These are phyloP conservation scores for Bombus pyrosoma DNA, from an alignment of 1,140 invertebrate species.

Conservation along the genomic window DNA sequence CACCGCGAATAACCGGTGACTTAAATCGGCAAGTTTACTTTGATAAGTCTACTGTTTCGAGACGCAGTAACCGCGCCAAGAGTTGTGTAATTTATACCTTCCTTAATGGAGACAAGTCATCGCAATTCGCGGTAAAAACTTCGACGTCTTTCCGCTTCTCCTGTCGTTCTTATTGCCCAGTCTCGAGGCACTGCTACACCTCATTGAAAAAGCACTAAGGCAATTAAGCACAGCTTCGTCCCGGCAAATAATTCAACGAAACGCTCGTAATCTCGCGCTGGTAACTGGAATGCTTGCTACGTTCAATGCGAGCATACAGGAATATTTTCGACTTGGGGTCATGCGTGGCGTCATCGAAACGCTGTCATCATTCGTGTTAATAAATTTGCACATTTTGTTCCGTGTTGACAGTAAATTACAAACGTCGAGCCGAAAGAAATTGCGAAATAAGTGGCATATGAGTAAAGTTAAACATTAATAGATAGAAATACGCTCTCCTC, in stretches of 20 bases:
- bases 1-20: slow-evolving; percentile 19
- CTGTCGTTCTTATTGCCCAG: not conserved
- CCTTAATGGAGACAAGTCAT: slow-evolving; percentile 60
- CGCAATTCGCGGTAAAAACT: slow-evolving; percentile 60
- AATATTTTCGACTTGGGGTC: not conserved
- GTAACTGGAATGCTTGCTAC: not conserved
- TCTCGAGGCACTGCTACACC: not conserved
- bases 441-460: no score
- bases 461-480: no score
- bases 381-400: slow-evolving; percentile 2
- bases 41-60: slow-evolving; percentile 35
- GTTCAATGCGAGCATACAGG: not conserved
- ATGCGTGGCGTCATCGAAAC: not conserved
- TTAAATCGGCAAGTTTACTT: slow-evolving; percentile 38
- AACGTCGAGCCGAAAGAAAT: not conserved
- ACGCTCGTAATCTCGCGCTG: slow-evolving; percentile 11
- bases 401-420: not conserved
- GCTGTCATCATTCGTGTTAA: not conserved
- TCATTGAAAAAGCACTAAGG: slow-evolving; percentile 35
- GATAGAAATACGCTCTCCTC: no score
- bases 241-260: not conserved
- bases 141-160: slow-evolving; percentile 39
- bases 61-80: slow-evolving; percentile 18
- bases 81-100: slow-evolving; percentile 59
- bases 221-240: slow-evolving; percentile 39